These are phyloP conservation scores for Neocrepidodera transversa DNA, from an alignment of 2,888 invertebrate species.

Conservation along the genomic window DNA sequence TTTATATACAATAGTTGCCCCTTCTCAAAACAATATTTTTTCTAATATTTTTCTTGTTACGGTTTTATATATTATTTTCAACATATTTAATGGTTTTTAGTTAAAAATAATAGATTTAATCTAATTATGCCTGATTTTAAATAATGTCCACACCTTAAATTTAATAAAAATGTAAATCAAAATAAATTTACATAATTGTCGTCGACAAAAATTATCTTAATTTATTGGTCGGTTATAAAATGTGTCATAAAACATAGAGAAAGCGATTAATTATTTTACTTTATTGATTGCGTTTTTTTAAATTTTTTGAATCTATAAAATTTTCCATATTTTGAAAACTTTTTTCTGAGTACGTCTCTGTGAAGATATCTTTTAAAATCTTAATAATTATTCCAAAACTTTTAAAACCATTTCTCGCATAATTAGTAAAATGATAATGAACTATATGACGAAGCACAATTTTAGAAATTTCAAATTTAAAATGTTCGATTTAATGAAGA, in stretches of 20 bases:
- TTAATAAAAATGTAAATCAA: not conserved
- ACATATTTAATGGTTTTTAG: not conserved
- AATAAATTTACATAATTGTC: not conserved
- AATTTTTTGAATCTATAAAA: too few relatives aligned
- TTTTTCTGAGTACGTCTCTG: too few relatives aligned
- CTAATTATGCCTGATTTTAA: too few relatives aligned
- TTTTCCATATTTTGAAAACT: too few relatives aligned
- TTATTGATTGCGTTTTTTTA: too few relatives aligned
- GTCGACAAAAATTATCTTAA: not conserved
- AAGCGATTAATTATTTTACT: not conserved
- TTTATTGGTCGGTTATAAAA: not conserved
- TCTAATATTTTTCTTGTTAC: not conserved
- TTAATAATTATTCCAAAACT: not conserved
- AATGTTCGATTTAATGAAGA: constrained; percentile 8
- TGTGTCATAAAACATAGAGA: not conserved
- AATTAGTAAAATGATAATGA: constrained; percentile 3
- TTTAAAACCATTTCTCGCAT: not conserved
- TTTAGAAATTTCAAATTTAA: constrained; percentile 5
- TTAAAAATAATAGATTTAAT: too few relatives aligned
- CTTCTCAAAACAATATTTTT: too few relatives aligned
- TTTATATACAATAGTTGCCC: too few relatives aligned
- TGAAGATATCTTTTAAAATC: too few relatives aligned
- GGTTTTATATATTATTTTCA: not conserved
- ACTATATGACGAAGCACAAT: not conserved
- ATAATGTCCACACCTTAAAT: too few relatives aligned